Evolutionary conservation across 2,113 vertebrate genomes (phyloP).

Genomic region (Gavia stellata): DNA sequence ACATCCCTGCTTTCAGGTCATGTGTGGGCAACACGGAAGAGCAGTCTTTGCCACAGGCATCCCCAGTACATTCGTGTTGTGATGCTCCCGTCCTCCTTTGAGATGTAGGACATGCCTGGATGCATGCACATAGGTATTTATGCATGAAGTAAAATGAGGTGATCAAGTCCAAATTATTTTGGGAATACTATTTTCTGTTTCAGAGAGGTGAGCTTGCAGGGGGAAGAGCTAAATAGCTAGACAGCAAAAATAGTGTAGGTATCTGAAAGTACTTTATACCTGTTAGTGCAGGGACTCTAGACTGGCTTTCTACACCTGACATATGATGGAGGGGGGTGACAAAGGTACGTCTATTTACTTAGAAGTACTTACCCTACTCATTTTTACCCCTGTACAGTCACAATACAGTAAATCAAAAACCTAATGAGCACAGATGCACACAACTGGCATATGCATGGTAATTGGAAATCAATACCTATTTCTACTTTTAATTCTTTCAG

Average conservation of each 20-base stretch:
- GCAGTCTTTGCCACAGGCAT: background rate
- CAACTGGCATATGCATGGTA: background rate
- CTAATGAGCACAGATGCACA: background rate
- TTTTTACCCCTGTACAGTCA: background rate
- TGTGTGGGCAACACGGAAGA: background rate
- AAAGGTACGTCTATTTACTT: background rate
- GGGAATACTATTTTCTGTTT: background rate
- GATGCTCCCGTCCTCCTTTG: background rate
- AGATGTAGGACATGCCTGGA: background rate
- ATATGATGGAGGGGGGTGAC: background rate
- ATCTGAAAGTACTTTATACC: background rate
- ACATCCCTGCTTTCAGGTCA: background rate
- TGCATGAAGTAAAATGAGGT: background rate
- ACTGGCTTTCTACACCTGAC: background rate
- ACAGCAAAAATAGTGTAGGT: background rate
- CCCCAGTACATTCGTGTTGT: background rate
- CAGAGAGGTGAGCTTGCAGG: background rate
- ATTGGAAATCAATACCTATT: background rate
- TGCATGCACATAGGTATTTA: background rate
- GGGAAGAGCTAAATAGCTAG: background rate
- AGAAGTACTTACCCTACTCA: background rate
- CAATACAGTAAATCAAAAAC: background rate
- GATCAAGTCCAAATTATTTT: background rate
- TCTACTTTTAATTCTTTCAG: background rate
- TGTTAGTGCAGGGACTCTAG: background rate